phyloP scores from a whole-genome alignment of 2,888 invertebrate species.

The Thyatira batis region DNA sequence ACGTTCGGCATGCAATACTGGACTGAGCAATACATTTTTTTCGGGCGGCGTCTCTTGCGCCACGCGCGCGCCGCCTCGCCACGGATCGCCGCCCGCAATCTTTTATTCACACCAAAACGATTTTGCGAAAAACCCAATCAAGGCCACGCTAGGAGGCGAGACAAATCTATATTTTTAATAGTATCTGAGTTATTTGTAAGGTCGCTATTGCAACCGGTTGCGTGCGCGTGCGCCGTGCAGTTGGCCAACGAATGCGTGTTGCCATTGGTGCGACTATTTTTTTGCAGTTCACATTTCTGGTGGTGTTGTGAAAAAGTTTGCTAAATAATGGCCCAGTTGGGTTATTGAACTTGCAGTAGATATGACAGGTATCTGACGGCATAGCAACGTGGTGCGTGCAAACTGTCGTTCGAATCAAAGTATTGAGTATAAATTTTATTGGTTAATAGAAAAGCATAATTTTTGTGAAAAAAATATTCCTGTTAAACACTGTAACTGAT shows the following conservation, averaged over 20 bases:
- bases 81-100: constrained; percentile 58
- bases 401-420: background rate
- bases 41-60: constrained; percentile 29
- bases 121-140: constrained; percentile 64
- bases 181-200: constrained; percentile 41
- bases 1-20: constrained; percentile 56
- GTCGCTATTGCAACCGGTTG: constrained; percentile 53
- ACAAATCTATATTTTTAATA: constrained; percentile 72
- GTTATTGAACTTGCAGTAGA: background rate
- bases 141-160: constrained; percentile 67
- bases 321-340: constrained; percentile 6
- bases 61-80: constrained; percentile 38
- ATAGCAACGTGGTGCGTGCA: background rate
- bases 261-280: constrained; percentile 28
- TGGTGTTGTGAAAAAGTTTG: constrained; percentile 4
- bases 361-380: background rate
- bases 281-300: constrained; percentile 5
- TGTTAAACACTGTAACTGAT: too few relatives aligned
- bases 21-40: constrained; percentile 50
- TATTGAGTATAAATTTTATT: background rate
- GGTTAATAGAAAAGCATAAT: too few relatives aligned
- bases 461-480: too few relatives aligned
- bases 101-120: constrained; percentile 39
- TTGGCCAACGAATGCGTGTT: constrained; percentile 63
- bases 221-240: constrained; percentile 46